Base-by-base conservation (phyloP, 2,797 vertebrate genomes). In the Craterocephalus amniculus region DNA sequence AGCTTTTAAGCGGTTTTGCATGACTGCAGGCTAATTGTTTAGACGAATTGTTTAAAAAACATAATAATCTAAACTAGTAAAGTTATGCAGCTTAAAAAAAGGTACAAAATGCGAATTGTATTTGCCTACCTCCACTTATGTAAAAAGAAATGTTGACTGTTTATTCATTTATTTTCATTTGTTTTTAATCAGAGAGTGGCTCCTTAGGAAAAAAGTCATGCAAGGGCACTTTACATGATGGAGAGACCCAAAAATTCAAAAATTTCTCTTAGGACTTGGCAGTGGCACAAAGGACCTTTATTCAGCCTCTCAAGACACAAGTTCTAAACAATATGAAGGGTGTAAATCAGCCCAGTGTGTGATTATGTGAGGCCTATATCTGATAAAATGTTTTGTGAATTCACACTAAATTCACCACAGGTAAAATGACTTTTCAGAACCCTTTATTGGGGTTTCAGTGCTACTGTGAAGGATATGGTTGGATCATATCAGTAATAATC, bases 11-110 rank as follows among this genome's bases (percentile, higher is more conserved):
- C 61, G 24, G 40, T 67, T 65, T 74, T 70, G 22, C 24, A 4
- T 70, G 68, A 79, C 58, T 59, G 70, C 20, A 72, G 26, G 67
- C 32, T 48, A 67, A 56, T 58, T 85, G 84, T 78, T 68, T 74
- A 55, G 61, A 79, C 51, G 6, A 14, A 29, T 16, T 54, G 14
- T 29, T 55, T 29, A 31, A 16, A 55, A 55, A 29, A 55, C n/a
- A 63, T 67, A 63, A 49, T 66, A 71, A 69, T 66, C 31, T n/a
- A 58, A 45, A 36, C 54, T 54, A 59, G 71, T 72, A 58, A 60
- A 43, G 55, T 4, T 11, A 45, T 2, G 4, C 52, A 49, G 11
- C 34, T 20, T 4, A 10, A 14, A 56, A 22, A 58, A 68, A 55
- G 1, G 5, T 31, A 11, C 26, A 48, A 20, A 32, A 24, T 18